phyloP scores from a whole-genome alignment of 1,140 invertebrate genomes.

The Anastrepha ludens region DNA sequence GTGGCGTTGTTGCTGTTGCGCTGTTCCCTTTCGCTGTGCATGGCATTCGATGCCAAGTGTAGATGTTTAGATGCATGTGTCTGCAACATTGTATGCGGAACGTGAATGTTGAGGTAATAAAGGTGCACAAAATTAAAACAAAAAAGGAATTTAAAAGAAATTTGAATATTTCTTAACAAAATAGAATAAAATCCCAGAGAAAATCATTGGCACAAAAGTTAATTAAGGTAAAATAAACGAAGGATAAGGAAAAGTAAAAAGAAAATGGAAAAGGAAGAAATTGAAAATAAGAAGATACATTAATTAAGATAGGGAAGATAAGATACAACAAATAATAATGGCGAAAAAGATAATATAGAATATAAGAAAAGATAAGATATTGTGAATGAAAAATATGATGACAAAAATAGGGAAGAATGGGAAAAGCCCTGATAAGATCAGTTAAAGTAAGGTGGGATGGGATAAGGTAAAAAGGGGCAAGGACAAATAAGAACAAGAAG shows the following conservation, averaged over 20 bases:
- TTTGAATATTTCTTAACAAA: neutral
- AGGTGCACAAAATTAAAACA: neutral
- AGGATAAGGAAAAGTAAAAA: neutral
- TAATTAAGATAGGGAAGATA: too few relatives aligned
- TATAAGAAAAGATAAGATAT: too few relatives aligned
- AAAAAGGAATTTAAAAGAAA: neutral
- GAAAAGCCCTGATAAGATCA: too few relatives aligned
- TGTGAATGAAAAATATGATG: too few relatives aligned
- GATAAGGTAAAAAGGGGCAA: too few relatives aligned
- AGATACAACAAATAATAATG: neutral
- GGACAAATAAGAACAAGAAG: too few relatives aligned
- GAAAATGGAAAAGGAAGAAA: neutral
- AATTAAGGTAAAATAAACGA: too few relatives aligned
- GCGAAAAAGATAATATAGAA: too few relatives aligned
- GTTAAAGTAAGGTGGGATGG: too few relatives aligned
- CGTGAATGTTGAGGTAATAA: neutral
- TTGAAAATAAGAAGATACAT: neutral
- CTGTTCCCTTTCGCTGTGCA: neutral
- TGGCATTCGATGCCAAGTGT: neutral
- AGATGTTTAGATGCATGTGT: constrained; percentile 3
- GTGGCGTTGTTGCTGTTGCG: neutral
- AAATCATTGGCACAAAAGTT: neutral
- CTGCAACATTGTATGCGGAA: neutral
- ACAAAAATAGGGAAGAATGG: too few relatives aligned
- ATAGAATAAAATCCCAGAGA: neutral